Percentiles rank a stretch among this genome's conserved stretches.
These are phyloP conservation scores for Forbesichthys agassizii DNA, from an alignment of 2,113 vertebrate genomes.

Conservation along the genomic window DNA sequence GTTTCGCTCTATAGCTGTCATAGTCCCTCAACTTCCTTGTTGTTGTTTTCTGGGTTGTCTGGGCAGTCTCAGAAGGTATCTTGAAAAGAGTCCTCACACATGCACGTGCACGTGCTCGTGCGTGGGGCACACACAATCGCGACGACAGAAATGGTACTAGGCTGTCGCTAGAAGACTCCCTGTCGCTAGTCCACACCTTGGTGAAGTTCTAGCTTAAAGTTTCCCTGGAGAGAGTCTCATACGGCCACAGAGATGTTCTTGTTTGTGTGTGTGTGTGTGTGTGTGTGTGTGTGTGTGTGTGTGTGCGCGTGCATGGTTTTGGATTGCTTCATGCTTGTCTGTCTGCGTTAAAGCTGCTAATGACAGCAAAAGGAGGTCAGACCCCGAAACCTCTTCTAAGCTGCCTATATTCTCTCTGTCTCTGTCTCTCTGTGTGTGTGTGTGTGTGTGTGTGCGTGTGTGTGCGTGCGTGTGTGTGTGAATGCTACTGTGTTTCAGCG, in stretches of 20 bases:
- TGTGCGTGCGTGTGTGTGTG: constrained; percentile 5
- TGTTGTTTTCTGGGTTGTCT: no score
- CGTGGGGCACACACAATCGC: no score
- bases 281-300: not conserved
- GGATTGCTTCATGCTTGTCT: constrained; percentile 37
- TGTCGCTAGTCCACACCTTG: constrained; percentile 24
- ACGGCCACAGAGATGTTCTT: not conserved
- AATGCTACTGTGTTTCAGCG: not conserved
- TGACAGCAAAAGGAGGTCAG: constrained; percentile 50
- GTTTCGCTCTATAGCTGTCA: no score
- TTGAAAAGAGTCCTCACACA: no score
- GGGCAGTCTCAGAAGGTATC: no score
- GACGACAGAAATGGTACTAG: no score
- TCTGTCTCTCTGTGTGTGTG: not conserved
- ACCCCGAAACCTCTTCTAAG: constrained; percentile 37
- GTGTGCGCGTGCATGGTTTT: not conserved
- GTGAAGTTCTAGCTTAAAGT: not conserved
- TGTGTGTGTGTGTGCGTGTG: constrained; percentile 11
- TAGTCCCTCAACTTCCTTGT: no score
- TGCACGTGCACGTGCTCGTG: no score
- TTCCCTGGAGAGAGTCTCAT: constrained; percentile 27
- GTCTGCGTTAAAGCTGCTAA: constrained; percentile 45
- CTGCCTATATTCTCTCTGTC: constrained; percentile 20
- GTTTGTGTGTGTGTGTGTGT: not conserved
- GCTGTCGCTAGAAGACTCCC: constrained; percentile 27